Base-by-base conservation (phyloP, 2,888 invertebrate species). In the Protonemura montana region DNA sequence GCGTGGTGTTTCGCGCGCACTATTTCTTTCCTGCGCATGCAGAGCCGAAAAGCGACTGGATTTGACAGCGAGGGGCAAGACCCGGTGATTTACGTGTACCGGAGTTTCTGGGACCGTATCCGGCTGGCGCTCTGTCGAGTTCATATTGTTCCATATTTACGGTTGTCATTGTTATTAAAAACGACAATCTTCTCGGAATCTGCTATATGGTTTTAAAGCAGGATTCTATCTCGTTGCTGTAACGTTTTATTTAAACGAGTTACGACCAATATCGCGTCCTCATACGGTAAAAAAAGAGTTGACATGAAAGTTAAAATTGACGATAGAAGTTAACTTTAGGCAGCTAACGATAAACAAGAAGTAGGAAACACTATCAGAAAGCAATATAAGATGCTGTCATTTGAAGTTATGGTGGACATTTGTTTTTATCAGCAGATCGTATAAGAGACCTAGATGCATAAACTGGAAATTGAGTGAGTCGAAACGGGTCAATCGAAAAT, bases 161-260 rank as follows among this genome's bases (percentile, higher is more conserved):
- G 59, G 13, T 59, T 59, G 21, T 59, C 59, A 59, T 59, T 59
- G 59, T 21, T 59, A 59, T 59, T 59, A 59, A 59, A 59, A 59
- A 21, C 59, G 59, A 21, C 59, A 10, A 59, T 59, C 59, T 59
- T 35, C 59, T 59, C 16, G n/a, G n/a, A n/a, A n/a, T 59, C 59
- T 3, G 10, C 59, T 59, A 59, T 21, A 21, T 59, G 59, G 13
- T 1, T 59, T 59, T 59, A 59, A 59, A 59, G 59, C 13, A 21
- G 21, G 21, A 59, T 21, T 2, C 59, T 13, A 59, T 59, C 13
- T 13, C 59, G 59, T 21, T 10, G 1, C 59, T 59, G 21, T 3
- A 59, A 59, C 59, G 59, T 59, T 59, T 59, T 59, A 59, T 59
- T 59, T 59, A 59, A 59, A 59, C 59, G 59, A 59, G 59, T 59